phyloP scores from a whole-genome alignment of 2,113 vertebrate species.

The Tragelaphus buxtoni region DNA sequence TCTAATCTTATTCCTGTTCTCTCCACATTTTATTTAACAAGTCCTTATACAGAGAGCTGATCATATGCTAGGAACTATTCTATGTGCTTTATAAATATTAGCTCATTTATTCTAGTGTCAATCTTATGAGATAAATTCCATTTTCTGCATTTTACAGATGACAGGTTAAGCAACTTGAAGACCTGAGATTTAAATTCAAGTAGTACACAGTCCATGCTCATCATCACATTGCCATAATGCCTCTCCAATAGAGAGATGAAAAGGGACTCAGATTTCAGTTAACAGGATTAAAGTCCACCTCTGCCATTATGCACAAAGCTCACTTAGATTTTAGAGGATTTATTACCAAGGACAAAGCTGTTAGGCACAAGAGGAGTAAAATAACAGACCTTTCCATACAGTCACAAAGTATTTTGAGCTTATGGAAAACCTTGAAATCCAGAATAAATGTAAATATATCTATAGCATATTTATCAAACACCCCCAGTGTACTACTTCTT shows the following conservation, averaged over 20 bases:
- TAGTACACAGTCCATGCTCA: background rate
- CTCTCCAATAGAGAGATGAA: background rate
- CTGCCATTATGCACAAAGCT: background rate
- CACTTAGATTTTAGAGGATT: background rate
- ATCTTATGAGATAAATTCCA: background rate
- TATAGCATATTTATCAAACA: background rate
- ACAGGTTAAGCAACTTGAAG: background rate
- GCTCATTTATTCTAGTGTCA: background rate
- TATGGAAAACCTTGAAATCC: slow-evolving; percentile 27
- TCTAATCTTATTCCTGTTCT: background rate
- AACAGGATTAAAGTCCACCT: background rate
- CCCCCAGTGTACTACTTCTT: background rate
- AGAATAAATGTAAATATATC: background rate
- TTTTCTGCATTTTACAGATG: background rate
- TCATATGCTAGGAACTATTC: background rate
- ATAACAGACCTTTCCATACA: background rate
- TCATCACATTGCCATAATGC: background rate
- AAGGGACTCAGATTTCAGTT: background rate
- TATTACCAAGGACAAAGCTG: background rate
- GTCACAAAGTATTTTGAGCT: background rate
- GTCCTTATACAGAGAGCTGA: background rate
- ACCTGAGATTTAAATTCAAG: background rate
- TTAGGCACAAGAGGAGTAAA: background rate
- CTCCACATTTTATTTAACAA: background rate
- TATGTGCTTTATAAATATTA: background rate